Evolutionary conservation across 2,113 vertebrate species (phyloP).

Genomic region (Catharus minimus): DNA sequence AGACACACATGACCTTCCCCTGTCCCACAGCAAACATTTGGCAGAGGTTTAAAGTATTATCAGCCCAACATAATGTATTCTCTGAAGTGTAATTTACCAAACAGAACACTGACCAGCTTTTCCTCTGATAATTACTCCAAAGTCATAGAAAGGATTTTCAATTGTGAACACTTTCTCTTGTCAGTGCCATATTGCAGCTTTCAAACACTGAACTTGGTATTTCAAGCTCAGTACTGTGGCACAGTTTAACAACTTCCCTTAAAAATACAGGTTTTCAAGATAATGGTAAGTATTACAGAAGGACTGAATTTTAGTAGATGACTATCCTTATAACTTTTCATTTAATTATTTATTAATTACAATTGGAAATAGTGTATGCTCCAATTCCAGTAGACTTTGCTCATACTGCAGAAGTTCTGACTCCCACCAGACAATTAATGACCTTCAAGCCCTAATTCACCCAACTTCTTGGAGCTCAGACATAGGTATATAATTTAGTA

Average conservation of each 20-base stretch:
- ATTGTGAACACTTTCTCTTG: neutral
- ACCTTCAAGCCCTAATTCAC: neutral
- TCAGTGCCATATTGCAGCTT: accelerated
- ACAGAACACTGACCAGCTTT: neutral
- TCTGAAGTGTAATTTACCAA: neutral
- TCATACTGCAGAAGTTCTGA: neutral
- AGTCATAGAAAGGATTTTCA: neutral
- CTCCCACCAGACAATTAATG: neutral
- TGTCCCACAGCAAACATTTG: neutral
- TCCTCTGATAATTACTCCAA: neutral
- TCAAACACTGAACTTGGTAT: neutral
- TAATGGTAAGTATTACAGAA: neutral
- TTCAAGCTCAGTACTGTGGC: neutral
- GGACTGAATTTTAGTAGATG: neutral
- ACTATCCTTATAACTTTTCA: neutral
- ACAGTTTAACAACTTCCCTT: neutral
- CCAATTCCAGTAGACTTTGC: neutral
- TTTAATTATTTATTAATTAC: neutral
- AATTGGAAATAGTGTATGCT: neutral
- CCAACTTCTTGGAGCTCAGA: neutral
- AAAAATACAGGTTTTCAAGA: neutral
- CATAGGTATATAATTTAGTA: neutral
- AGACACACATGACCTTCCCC: neutral
- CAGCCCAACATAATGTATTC: neutral
- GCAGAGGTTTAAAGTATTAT: neutral